A percentile compares a stretch with the other conserved stretches of the same genome.
phyloP scores from a whole-genome alignment of 2,113 vertebrate genomes.

The Aptenodytes patagonicus region DNA sequence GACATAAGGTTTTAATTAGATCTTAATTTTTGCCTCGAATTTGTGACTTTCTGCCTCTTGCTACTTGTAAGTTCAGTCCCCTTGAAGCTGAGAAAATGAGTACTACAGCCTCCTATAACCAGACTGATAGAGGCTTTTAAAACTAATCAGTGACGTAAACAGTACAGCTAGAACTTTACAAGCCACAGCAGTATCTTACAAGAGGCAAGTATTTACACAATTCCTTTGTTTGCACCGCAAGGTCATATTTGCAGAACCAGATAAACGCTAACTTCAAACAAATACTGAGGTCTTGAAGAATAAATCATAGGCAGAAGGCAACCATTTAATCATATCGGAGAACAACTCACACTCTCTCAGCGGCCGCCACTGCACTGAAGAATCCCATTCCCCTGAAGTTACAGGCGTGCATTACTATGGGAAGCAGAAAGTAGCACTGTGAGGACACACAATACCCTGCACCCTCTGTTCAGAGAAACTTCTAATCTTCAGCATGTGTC shows the following conservation, averaged over 20 bases:
- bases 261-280: constrained; percentile 28
- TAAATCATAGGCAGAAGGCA: not conserved
- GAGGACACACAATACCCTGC: not conserved
- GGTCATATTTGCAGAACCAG: constrained; percentile 44
- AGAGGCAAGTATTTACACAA: not conserved
- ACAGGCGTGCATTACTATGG: accelerated
- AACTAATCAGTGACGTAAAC: not conserved
- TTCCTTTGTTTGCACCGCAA: not conserved
- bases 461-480: not conserved
- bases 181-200: not conserved
- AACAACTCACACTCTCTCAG: not conserved
- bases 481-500: not conserved
- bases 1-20: not conserved
- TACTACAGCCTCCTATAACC: not conserved
- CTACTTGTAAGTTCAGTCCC: not conserved
- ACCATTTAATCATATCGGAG: not conserved
- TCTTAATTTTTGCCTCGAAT: not conserved
- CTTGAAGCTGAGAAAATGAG: not conserved
- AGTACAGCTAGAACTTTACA: not conserved
- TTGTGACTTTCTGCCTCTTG: not conserved
- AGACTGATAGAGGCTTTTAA: not conserved
- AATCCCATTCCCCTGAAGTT: not conserved
- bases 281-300: not conserved
- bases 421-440: not conserved
- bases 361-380: not conserved